Percentiles rank a stretch among this genome's conserved stretches.
Conservation (phyloP, 2,888 invertebrate species). For the Scrobipalpa atriplicella region DNA sequence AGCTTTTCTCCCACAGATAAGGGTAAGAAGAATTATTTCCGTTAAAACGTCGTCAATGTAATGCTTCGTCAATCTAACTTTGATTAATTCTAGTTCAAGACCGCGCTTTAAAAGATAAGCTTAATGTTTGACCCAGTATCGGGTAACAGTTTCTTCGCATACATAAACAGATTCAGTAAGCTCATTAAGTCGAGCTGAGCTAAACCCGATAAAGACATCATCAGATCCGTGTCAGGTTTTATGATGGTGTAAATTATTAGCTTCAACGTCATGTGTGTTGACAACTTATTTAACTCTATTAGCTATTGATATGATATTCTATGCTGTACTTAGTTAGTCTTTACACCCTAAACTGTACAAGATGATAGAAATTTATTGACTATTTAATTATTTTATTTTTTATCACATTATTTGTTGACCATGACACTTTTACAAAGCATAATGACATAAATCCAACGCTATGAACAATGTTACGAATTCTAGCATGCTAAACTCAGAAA, state of each 20-base stretch:
- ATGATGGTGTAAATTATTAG: constrained; percentile 13
- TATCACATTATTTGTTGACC: too few relatives aligned
- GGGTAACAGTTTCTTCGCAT: constrained; percentile 22
- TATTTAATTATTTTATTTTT: too few relatives aligned
- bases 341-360: too few relatives aligned
- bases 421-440: too few relatives aligned
- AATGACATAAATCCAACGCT: too few relatives aligned
- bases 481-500: too few relatives aligned
- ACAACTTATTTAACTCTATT: not conserved
- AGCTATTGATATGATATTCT: too few relatives aligned
- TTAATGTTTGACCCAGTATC: constrained; percentile 18
- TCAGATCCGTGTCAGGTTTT: constrained; percentile 15
- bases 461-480: too few relatives aligned
- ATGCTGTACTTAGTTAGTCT: not conserved
- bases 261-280: not conserved
- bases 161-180: constrained; percentile 13
- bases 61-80: constrained; percentile 18
- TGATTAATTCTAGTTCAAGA: constrained; percentile 13
- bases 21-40: constrained; percentile 20
- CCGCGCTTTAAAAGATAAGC: constrained; percentile 15
- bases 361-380: too few relatives aligned
- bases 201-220: constrained; percentile 18
- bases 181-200: constrained; percentile 23
- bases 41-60: constrained; percentile 7
- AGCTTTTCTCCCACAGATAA: constrained; percentile 18